These are phyloP conservation scores for Andrena chrysosceles DNA, from an alignment of 2,888 invertebrate species.

Conservation along the genomic window DNA sequence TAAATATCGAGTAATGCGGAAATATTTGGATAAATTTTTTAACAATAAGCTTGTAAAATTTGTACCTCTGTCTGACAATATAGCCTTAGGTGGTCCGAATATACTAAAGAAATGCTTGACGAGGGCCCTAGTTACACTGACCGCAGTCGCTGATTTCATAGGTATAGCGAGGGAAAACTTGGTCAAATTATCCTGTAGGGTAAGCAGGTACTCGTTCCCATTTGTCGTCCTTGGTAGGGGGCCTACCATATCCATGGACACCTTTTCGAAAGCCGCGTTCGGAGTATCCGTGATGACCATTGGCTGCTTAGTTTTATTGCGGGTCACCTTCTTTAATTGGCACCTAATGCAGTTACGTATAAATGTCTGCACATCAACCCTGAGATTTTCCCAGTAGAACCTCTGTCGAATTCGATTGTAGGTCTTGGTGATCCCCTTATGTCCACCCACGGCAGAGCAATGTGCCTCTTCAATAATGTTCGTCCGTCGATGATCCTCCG, in stretches of 20 bases:
- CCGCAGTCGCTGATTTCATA: constrained; percentile 4
- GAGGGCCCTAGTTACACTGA: constrained; percentile 21
- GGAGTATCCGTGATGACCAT: constrained; percentile 50
- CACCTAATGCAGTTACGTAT: constrained; percentile 35
- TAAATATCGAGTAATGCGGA: constrained; percentile 18
- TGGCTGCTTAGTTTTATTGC: constrained; percentile 49
- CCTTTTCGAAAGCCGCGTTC: constrained; percentile 38
- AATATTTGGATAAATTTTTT: constrained; percentile 17
- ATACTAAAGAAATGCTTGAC: constrained; percentile 13
- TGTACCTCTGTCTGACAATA: constrained; percentile 36
- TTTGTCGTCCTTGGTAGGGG: constrained; percentile 35
- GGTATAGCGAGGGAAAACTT: constrained; percentile 34
- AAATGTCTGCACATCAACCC: constrained; percentile 27
- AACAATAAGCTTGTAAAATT: constrained; percentile 28
- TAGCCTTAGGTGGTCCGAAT: constrained; percentile 38
- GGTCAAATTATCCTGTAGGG: constrained; percentile 10
- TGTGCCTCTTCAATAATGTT: constrained; percentile 6
- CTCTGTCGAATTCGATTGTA: constrained; percentile 25
- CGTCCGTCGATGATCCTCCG: not conserved
- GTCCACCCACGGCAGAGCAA: constrained; percentile 34
- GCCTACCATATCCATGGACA: constrained; percentile 55
- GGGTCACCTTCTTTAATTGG: constrained; percentile 42
- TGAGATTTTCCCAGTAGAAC: constrained; percentile 20
- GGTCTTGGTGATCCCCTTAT: constrained; percentile 44
- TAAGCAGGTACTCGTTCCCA: constrained; percentile 7